These are phyloP conservation scores for Amyelois transitella DNA, from an alignment of 1,140 invertebrate species.

Conservation along the genomic window DNA sequence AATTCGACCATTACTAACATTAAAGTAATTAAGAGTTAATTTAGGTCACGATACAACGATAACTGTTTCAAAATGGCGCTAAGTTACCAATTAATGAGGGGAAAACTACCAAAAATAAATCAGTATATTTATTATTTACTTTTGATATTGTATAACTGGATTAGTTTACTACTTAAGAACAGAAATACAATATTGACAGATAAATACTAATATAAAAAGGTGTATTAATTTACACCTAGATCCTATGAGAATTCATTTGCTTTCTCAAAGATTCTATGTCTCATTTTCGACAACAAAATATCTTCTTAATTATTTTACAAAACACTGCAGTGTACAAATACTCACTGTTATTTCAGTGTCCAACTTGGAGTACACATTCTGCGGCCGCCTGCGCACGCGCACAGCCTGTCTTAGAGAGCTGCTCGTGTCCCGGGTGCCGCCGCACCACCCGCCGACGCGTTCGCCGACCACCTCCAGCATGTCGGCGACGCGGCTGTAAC, in stretches of 20 bases:
- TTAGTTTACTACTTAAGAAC: too few species aligned
- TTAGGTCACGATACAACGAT: background rate
- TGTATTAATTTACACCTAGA: too few species aligned
- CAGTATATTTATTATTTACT: background rate
- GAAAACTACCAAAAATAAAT: background rate
- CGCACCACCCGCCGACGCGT: constrained; percentile 60
- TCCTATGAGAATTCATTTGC: too few species aligned
- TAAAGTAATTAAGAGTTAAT: background rate
- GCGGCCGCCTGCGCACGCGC: constrained; percentile 37
- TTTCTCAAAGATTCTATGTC: too few species aligned
- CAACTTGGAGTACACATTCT: constrained; percentile 52
- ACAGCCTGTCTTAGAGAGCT: constrained; percentile 48
- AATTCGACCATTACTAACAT: too few species aligned
- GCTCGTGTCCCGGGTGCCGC: constrained; percentile 37
- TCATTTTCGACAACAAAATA: too few species aligned
- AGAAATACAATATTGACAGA: too few species aligned
- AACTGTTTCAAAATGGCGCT: background rate
- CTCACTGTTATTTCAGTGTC: constrained; percentile 50
- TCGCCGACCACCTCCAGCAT: constrained; percentile 66
- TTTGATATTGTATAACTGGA: background rate
- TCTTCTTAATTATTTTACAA: too few species aligned
- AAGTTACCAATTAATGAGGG: background rate
- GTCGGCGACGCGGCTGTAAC: constrained; percentile 60
- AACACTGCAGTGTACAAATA: background rate
- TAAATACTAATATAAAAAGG: too few species aligned